Conservation (phyloP, 2,797 vertebrate genomes). For the Oceanodroma leucorhoa region DNA sequence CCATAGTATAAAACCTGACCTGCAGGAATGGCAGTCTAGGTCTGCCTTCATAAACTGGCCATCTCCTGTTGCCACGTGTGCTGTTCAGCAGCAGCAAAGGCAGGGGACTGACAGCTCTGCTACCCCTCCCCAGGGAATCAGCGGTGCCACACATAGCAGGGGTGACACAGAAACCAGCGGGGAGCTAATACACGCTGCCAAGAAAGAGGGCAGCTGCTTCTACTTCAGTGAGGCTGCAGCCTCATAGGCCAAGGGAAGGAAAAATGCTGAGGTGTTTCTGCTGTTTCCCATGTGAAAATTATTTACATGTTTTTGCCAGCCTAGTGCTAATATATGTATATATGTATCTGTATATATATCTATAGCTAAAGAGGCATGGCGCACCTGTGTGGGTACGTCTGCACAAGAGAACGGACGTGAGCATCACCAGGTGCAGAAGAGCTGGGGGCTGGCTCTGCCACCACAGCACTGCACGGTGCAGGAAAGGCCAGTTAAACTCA, state of each 20-base stretch:
- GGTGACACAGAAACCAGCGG: accelerated
- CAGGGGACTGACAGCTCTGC: background rate
- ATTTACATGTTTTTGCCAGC: background rate
- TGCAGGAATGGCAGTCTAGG: background rate
- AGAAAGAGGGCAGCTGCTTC: background rate
- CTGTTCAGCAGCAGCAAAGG: background rate
- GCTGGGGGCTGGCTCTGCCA: background rate
- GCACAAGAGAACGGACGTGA: background rate
- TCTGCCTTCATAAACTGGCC: background rate
- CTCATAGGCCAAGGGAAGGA: background rate
- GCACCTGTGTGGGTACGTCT: background rate
- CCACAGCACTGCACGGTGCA: background rate
- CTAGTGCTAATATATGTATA: background rate
- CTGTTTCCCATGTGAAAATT: background rate
- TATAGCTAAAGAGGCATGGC: background rate
- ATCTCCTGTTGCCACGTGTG: accelerated
- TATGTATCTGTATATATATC: too few relatives aligned
- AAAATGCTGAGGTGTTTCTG: background rate
- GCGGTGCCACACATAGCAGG: accelerated
- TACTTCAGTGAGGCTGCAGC: background rate
- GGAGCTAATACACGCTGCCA: accelerated
- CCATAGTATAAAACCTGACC: background rate
- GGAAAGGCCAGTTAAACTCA: background rate
- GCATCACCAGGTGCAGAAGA: accelerated
- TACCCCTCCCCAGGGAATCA: background rate